Conservation (phyloP, 2,888 invertebrate genomes). For the Drosophila colorata region DNA sequence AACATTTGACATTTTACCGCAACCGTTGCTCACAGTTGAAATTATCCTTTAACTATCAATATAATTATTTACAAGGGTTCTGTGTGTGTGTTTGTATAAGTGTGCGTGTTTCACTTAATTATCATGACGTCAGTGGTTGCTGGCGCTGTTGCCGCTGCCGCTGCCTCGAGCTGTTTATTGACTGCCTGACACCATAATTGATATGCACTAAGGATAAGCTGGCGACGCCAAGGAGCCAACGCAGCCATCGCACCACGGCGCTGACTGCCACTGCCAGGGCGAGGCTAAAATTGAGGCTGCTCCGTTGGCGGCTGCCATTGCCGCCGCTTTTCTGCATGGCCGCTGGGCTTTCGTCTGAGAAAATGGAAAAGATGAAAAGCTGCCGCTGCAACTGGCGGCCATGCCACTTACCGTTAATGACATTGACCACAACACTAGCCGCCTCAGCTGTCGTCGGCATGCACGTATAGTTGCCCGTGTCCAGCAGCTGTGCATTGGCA, state of each 20-base stretch:
- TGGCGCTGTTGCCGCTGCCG: constrained; percentile 7
- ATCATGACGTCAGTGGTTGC: constrained; percentile 55
- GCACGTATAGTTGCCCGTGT: constrained; percentile 96
- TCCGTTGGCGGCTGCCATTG: constrained; percentile 36
- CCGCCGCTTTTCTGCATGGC: constrained; percentile 83
- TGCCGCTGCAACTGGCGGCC: constrained; percentile 7
- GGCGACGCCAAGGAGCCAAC: constrained; percentile 34
- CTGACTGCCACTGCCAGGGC: constrained; percentile 62
- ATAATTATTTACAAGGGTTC: constrained; percentile 56
- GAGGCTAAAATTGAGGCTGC: constrained; percentile 43
- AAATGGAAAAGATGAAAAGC: background rate
- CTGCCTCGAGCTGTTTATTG: constrained; percentile 23
- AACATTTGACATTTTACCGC: constrained; percentile 29
- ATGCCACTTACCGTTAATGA: constrained; percentile 91
- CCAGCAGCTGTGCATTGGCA: constrained; percentile 90
- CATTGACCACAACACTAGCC: constrained; percentile 94
- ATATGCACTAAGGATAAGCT: constrained; percentile 65
- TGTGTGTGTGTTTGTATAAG: constrained; percentile 15
- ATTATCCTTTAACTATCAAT: constrained; percentile 52
- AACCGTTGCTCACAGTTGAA: constrained; percentile 32
- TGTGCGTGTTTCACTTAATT: constrained; percentile 52
- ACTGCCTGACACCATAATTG: constrained; percentile 62
- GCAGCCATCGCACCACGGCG: constrained; percentile 69
- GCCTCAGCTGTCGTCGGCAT: constrained; percentile 94
- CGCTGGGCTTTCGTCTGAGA: constrained; percentile 82